Conservation (phyloP, 1,140 invertebrate genomes). For the Neocloeon triangulifer region DNA sequence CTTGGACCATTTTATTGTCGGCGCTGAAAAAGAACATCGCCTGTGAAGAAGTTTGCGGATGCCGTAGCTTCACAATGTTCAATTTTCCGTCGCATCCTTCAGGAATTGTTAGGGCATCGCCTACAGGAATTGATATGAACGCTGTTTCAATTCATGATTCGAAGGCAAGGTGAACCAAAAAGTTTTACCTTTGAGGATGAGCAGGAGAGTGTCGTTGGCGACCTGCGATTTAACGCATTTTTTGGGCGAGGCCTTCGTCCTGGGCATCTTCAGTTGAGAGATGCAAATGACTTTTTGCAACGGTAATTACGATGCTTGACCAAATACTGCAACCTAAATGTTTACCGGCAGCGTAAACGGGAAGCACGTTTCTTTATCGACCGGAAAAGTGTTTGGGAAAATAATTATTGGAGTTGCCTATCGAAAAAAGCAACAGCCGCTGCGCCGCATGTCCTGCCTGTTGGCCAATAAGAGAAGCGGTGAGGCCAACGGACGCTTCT, state of each 20-base stretch:
- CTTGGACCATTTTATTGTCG: constrained; percentile 30
- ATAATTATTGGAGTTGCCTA: too few relatives aligned
- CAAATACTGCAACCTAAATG: too few relatives aligned
- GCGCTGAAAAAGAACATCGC: constrained; percentile 34
- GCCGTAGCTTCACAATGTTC: constrained; percentile 43
- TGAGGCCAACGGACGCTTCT: too few relatives aligned
- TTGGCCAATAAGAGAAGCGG: too few relatives aligned
- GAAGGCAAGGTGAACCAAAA: too few relatives aligned
- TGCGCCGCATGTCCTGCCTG: too few relatives aligned
- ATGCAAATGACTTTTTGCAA: too few relatives aligned
- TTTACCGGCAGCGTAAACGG: constrained; percentile 2
- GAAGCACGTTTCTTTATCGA: too few relatives aligned
- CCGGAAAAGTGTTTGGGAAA: too few relatives aligned
- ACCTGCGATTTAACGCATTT: constrained; percentile 24
- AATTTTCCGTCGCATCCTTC: constrained; percentile 37
- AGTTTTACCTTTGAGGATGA: constrained; percentile 37
- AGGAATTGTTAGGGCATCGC: constrained; percentile 23
- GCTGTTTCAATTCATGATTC: neutral
- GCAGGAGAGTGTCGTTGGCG: constrained; percentile 31
- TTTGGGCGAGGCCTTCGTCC: constrained; percentile 26
- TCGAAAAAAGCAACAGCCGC: too few relatives aligned
- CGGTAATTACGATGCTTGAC: too few relatives aligned
- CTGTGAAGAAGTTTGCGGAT: constrained; percentile 32
- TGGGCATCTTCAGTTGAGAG: constrained; percentile 21
- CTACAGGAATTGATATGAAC: constrained; percentile 15